These are phyloP conservation scores for Triops longicaudatus DNA, from an alignment of 1,140 invertebrate species.

Conservation along the genomic window DNA sequence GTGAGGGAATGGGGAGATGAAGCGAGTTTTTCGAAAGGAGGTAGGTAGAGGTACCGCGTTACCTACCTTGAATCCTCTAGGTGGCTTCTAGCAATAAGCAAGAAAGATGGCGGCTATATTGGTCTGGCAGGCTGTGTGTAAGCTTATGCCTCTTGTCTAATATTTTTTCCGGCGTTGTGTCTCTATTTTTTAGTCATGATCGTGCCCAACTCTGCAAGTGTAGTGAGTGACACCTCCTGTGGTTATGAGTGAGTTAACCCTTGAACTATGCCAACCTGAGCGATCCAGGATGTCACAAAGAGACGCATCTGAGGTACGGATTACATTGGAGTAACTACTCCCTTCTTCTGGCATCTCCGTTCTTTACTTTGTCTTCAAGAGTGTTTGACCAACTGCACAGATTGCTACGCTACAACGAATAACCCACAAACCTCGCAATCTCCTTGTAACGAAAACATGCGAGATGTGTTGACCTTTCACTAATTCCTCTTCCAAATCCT, in stretches of 20 bases:
- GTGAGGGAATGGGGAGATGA: not conserved
- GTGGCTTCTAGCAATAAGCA: slow-evolving; percentile 11
- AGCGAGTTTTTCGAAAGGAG: not conserved
- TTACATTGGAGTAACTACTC: slow-evolving; percentile 3
- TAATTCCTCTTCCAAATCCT: no score
- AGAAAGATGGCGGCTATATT: slow-evolving; percentile 11
- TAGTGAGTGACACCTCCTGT: not conserved
- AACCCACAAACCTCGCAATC: not conserved
- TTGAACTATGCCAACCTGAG: slow-evolving; percentile 6
- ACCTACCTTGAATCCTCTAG: slow-evolving; percentile 9
- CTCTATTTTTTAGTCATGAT: not conserved
- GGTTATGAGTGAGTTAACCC: not conserved
- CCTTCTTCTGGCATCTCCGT: slow-evolving; percentile 14
- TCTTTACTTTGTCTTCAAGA: not conserved
- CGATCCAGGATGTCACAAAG: slow-evolving; percentile 10
- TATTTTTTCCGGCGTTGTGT: not conserved
- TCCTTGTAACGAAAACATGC: not conserved
- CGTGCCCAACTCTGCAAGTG: not conserved
- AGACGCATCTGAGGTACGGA: slow-evolving; percentile 9
- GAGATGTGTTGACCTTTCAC: no score
- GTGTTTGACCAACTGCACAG: not conserved
- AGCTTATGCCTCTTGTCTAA: not conserved
- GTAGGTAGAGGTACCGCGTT: slow-evolving; percentile 9
- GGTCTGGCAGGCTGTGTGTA: slow-evolving; percentile 6
- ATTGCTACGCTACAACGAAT: not conserved